Conservation (phyloP, 2,113 vertebrate genomes). For the Machaerirhynchus nigripectus region DNA sequence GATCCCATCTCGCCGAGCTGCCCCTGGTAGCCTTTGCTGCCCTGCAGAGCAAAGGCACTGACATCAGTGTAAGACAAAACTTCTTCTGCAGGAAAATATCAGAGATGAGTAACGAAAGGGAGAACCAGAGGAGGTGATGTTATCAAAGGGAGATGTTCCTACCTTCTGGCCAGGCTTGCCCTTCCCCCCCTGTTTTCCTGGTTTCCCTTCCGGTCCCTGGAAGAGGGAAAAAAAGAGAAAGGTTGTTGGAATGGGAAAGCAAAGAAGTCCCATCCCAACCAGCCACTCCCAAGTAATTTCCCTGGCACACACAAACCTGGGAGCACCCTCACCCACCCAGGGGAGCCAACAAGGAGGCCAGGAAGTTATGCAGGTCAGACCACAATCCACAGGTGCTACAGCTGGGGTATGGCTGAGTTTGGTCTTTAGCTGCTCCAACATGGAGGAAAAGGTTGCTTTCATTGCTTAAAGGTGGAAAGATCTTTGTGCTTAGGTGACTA, state of each 20-base stretch:
- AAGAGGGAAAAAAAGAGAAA: not conserved
- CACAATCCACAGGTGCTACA: not conserved
- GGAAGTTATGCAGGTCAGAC: not conserved
- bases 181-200: conserved; percentile 89
- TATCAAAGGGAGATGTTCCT: not conserved
- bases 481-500: not conserved
- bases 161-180: conserved; percentile 93
- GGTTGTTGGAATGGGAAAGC: not conserved
- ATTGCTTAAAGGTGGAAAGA: not conserved
- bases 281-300: not conserved
- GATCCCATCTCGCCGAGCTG: conserved; percentile 90
- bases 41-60: conserved; percentile 71
- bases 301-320: not conserved
- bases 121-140: not conserved
- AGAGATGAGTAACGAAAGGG: not conserved
- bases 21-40: conserved; percentile 89
- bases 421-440: not conserved
- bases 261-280: not conserved
- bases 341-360: not conserved
- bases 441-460: not conserved
- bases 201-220: conserved; percentile 93
- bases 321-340: not conserved
- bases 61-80: not conserved
- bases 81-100: not conserved
- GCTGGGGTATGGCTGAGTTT: not conserved